Evolutionary conservation across 2,888 invertebrate genomes (phyloP), one percentile per base, ranked within the genome.

Genomic region (Fabriciana adippe): DNA sequence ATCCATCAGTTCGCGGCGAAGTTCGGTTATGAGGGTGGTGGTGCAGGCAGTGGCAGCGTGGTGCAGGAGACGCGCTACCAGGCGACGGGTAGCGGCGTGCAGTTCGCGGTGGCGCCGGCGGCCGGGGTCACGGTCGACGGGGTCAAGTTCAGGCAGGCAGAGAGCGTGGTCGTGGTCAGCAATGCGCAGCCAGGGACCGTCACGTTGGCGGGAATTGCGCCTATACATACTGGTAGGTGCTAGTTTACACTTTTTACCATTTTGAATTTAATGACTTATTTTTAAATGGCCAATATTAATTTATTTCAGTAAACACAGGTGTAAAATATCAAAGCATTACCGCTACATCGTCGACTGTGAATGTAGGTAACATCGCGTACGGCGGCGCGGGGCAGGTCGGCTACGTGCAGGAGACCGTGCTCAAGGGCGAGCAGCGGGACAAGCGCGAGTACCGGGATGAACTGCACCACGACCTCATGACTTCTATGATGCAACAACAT

Each of bases 1-100:
- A 96, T 97, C 82, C 96, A 97, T 86, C 97, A 97, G 88, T 97
- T 97, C 86, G 94, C 96, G 48, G 95, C 97, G 72, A 95, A 96
- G 92, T 93, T 95, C 84, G 87, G 93, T 70, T 89, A 93, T 87
- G 88, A 94, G 83, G 79, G 91, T 77, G 73, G 79, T 51, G 79
- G 91, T 77, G 73, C 79, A 51, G 84, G 75, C 60, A 71, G 79
- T 21, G 82, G 84, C 50, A 83, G 84, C 64, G 88, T 87, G 80
- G 79, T 89, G 73, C 92, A 90, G 74, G 92, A 90, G 81, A 82
- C 87, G 41, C 81, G 91, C 8, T 90, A 92, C 80, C 90, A 90
- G 77, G 75, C 82, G 31, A 71, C 80, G 6, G 74, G 79, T n/a
- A 81, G 81, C 48, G 82, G 83, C 64, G 83, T 90, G 72, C 92